Evolutionary conservation across 2,113 vertebrate species (phyloP).

Genomic region (Pedionomus torquatus): DNA sequence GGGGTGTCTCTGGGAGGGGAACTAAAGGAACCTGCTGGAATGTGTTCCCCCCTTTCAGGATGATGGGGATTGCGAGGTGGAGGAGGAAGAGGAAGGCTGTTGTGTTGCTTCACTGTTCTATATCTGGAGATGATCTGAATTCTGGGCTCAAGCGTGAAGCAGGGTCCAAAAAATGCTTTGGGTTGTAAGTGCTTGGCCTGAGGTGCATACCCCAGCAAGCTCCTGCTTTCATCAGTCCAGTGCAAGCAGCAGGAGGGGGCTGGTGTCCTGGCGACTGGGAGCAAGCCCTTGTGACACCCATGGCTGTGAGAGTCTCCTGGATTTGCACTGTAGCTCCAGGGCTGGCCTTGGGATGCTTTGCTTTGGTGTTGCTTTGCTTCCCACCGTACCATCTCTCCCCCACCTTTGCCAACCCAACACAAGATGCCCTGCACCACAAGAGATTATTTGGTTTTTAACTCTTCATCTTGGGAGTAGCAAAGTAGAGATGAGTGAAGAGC

Average conservation of each 20-base stretch:
- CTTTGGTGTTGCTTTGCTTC: not conserved
- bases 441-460: not conserved
- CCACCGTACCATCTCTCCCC: not conserved
- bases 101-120: not conserved
- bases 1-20: not conserved
- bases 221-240: not conserved
- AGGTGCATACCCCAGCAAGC: not conserved
- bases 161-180: not conserved
- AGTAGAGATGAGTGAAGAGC: not conserved
- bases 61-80: not conserved
- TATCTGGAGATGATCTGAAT: not conserved
- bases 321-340: not conserved
- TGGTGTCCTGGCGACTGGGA: not conserved
- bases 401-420: not conserved
- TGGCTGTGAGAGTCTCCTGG: not conserved
- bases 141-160: accelerated
- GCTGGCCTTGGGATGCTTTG: not conserved
- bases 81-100: not conserved
- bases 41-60: not conserved
- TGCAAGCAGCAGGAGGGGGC: not conserved
- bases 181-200: not conserved
- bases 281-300: not conserved
- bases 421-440: not conserved
- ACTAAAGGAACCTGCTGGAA: not conserved
- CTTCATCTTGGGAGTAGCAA: not conserved